A percentile compares a stretch with the other conserved stretches of the same genome.
These are phyloP conservation scores for Malacosoma neustria DNA, from an alignment of 2,888 invertebrate genomes.

Conservation along the genomic window DNA sequence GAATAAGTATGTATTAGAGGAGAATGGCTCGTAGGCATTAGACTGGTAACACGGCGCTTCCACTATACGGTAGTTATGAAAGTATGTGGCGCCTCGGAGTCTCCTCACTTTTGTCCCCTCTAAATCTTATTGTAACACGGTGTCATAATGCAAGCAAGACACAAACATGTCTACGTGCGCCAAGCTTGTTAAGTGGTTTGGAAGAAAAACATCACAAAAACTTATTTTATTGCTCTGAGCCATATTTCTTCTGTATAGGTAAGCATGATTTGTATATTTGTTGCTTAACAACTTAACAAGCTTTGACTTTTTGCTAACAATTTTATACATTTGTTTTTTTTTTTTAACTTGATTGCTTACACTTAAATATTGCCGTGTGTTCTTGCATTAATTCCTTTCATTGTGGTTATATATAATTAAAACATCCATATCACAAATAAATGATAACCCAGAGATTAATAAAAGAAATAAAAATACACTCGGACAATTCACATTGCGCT, in stretches of 20 bases:
- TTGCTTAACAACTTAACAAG: background rate
- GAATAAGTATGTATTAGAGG: no score
- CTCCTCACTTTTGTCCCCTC: constrained; percentile 68
- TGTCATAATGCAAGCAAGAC: constrained; percentile 73
- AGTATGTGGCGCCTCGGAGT: constrained; percentile 59
- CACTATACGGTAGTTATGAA: constrained; percentile 39
- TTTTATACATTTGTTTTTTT: background rate
- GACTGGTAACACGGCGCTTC: constrained; percentile 24
- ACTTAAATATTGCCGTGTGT: no score
- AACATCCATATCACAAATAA: no score
- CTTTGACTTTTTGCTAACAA: constrained; percentile 8
- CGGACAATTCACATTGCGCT: no score
- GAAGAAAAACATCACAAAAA: constrained; percentile 74
- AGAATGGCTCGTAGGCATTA: constrained; percentile 16
- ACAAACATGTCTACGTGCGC: constrained; percentile 73
- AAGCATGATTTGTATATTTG: constrained; percentile 26
- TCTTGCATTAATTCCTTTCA: no score
- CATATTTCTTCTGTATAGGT: constrained; percentile 46
- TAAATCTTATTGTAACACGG: constrained; percentile 70
- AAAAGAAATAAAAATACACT: no score
- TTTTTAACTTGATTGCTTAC: no score
- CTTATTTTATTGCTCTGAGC: constrained; percentile 67
- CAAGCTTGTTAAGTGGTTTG: constrained; percentile 74
- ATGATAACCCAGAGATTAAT: no score
- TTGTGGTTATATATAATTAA: no score